Conservation (phyloP, 2,797 vertebrate genomes). For the Muscicapa striata region DNA sequence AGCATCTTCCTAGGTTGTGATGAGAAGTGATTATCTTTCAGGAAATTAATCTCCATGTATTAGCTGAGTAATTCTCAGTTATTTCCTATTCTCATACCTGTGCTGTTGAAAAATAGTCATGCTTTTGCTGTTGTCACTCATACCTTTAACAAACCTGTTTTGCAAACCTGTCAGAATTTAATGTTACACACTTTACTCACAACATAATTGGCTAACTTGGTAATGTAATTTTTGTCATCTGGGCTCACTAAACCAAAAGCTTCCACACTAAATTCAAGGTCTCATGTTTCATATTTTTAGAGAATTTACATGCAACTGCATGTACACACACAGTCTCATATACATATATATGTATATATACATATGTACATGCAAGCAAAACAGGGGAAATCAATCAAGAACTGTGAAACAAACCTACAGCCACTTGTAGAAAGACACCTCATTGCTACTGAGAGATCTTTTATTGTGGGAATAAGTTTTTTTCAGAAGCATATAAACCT, state of each 20-base stretch:
- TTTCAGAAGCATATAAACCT: not conserved
- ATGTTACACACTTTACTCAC: not conserved
- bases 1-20: not conserved
- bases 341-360: too few relatives aligned
- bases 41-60: slow-evolving; percentile 31
- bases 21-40: slow-evolving; percentile 14
- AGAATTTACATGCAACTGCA: not conserved
- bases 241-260: not conserved
- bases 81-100: not conserved
- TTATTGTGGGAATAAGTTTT: not conserved
- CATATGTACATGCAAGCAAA: not conserved
- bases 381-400: not conserved
- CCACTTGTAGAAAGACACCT: not conserved
- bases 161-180: not conserved
- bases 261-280: not conserved
- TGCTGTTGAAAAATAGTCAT: not conserved
- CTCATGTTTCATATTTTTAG: not conserved
- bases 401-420: not conserved
- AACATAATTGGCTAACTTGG: not conserved
- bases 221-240: not conserved
- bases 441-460: not conserved
- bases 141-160: not conserved
- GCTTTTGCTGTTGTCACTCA: not conserved
- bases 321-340: not conserved
- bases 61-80: not conserved